Evolutionary conservation across 2,888 invertebrate species (phyloP), one percentile per base, ranked within the genome.

Genomic region (Pseudoips prasinana): DNA sequence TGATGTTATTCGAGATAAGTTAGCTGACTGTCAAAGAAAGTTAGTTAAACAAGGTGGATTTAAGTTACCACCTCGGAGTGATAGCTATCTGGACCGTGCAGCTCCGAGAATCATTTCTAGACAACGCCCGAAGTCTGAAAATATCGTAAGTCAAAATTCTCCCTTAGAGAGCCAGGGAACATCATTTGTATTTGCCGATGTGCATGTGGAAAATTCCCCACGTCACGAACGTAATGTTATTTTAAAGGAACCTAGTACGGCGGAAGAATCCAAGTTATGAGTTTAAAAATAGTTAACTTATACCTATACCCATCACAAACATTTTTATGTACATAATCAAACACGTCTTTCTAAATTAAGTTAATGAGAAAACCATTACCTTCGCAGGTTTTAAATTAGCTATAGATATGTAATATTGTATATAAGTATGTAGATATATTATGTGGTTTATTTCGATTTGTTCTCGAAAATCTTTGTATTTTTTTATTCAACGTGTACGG

Each of bases 1-100:
- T 24, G 81, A 89, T 6, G 83, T 89, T 7, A 91, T 94, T 19
- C 82, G 76, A 5, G 82, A 88, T 33, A 85, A 90, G 41, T 77
- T 91, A 39, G 81, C 76, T 10, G 80, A 85, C 41, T 85, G 87
- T 37, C 84, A 88, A 41, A 70, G 82, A 36, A 84, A 86, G 55
- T 53, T 85, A 20, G 81, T 76, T 0, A 75, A 75, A 33, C 78
- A 84, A 41, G 76, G 69, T 22, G 83, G 86, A 17, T 83, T 74
- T 27, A 83, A 82, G 40, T 59, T 87, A 36, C 80, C 86, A 8
- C 73, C 71, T 6, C 66, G 84, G 33, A 75, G 68, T 22, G 84
- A 84, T 28, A 79, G 68, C 36, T 56, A 66, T 25, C 22, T 57
- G 11, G 76, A 79, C 10, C 62, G 73, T 28, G 48, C 55, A 24